These are phyloP conservation scores for Pemphredon lugubris DNA, from an alignment of 2,888 invertebrate genomes.

Conservation along the genomic window DNA sequence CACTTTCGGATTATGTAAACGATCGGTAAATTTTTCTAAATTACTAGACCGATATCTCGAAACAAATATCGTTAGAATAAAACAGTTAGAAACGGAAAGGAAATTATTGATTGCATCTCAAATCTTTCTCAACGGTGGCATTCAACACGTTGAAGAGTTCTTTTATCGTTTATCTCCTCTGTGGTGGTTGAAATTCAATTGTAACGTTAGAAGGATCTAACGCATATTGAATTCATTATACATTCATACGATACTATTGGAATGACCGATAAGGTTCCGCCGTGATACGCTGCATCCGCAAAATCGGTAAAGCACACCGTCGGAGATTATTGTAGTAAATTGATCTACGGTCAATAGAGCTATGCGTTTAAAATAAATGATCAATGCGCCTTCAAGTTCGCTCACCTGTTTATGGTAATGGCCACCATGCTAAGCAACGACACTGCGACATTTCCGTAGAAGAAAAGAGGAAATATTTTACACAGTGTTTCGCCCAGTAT, in stretches of 20 bases:
- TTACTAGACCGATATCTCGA: too few species aligned
- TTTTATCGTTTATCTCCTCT: too few species aligned
- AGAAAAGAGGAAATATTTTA: constrained; percentile 92
- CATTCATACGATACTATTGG: constrained; percentile 24
- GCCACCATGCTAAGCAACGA: constrained; percentile 94
- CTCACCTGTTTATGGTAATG: constrained; percentile 92
- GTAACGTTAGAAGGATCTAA: not conserved
- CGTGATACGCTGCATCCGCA: constrained; percentile 26
- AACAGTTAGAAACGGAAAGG: too few species aligned
- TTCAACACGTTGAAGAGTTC: too few species aligned
- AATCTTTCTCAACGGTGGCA: too few species aligned
- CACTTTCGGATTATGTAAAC: too few species aligned
- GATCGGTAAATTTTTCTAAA: too few species aligned
- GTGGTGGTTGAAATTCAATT: not conserved
- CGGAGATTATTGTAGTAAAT: not conserved
- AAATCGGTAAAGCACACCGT: constrained; percentile 3
- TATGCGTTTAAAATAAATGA: not conserved
- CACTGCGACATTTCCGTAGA: constrained; percentile 94
- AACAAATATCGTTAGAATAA: too few species aligned
- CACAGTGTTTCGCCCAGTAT: constrained; percentile 89
- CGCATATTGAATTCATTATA: constrained; percentile 12
- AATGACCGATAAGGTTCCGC: constrained; percentile 19
- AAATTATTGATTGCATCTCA: too few species aligned
- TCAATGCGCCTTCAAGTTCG: constrained; percentile 6
- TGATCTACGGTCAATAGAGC: not conserved